These are phyloP conservation scores for Hormaphis cornu DNA, from an alignment of 1,140 invertebrate species.

Conservation along the genomic window DNA sequence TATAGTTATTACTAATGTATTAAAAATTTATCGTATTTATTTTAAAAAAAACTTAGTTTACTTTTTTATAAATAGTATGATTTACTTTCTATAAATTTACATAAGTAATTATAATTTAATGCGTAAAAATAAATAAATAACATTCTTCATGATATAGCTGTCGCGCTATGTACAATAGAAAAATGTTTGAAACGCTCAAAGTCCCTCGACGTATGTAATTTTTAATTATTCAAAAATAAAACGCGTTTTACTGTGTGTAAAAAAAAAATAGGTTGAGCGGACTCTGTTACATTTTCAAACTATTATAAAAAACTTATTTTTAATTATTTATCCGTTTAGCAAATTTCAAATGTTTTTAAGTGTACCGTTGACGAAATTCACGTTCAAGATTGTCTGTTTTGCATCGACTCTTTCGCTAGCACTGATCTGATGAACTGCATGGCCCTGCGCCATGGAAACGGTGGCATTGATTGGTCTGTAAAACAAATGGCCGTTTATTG, in stretches of 20 bases:
- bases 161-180: slow-evolving; percentile 17
- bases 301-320: background rate
- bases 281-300: slow-evolving; percentile 1
- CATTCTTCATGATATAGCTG: background rate
- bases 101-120: background rate
- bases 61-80: background rate
- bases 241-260: background rate
- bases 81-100: slow-evolving; percentile 4
- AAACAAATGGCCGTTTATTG: background rate
- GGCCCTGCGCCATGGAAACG: slow-evolving; percentile 11
- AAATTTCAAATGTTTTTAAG: no score
- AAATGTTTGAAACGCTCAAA: slow-evolving; percentile 16
- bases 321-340: background rate
- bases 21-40: background rate
- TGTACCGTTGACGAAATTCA: no score
- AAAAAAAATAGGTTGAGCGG: background rate
- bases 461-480: background rate
- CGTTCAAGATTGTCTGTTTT: background rate
- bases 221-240: background rate
- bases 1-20: background rate
- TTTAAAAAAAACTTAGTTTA: background rate
- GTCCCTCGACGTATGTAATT: background rate
- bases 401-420: background rate
- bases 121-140: background rate
- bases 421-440: slow-evolving; percentile 18